Evolutionary conservation across 2,888 invertebrate genomes (phyloP), one percentile per base, ranked within the genome.

Genomic region (Serrognathus titanus): DNA sequence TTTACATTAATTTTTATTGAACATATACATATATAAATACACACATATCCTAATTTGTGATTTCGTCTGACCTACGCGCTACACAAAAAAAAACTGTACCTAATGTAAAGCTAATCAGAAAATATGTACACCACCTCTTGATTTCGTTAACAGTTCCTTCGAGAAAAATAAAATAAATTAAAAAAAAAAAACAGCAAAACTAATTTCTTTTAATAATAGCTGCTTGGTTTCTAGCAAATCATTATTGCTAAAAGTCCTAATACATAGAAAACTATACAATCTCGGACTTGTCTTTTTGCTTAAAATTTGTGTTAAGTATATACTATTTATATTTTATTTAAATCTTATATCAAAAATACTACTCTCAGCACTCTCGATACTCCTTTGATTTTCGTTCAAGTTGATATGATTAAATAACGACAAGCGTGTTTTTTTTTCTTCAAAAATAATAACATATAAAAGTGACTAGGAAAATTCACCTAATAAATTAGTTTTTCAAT

Each of bases 381-480:
- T 48, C 54, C 20, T 46, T 55, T 45, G 16, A 38, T 50, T 35
- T 45, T 51, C 39, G 46, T 52, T 52, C 24, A 11, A 24, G 20
- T 46, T 20, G 20, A 46, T 20, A 11, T n/a, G 36, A 24, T 53
- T 58, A 58, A 58, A 47, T 57, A 54, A 54, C 50, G 53, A 50
- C 47, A 52, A 48, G 24, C 48, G 48, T 45, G 51, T 53, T 53
- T 58, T 51, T 16, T 53, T 51, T 49, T 51, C 58, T 43, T 39
- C 11, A 46, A 43, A 52, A 49, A 38, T 39, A 49, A 38, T 24
- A 39, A 36, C 48, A 54, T 59, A 59, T 55, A 57, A 62, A 61
- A 62, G 62, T 62, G 62, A 62, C 62, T 62, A 62, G 62, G 59
- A 57, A 58, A 62, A 58, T 62, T 60, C 55, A 59, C 49, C 60